Evolutionary conservation across 2,888 invertebrate genomes (phyloP), one percentile per base, ranked within the genome.

Genomic region (Tanytarsus gracilentus): DNA sequence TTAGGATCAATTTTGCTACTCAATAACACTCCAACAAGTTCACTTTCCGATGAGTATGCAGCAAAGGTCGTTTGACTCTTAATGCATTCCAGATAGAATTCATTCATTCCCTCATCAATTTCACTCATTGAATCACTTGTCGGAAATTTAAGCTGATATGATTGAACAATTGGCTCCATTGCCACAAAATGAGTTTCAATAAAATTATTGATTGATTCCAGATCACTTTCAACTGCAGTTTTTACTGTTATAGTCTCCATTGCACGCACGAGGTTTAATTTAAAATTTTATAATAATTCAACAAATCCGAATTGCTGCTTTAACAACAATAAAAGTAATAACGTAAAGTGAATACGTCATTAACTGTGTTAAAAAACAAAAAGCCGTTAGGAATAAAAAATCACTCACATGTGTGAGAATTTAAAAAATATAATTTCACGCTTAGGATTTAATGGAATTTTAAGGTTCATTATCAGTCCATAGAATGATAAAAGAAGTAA

Each of bases 381-480:
- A n/a, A n/a, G n/a, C n/a, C n/a, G n/a, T n/a, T n/a, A n/a, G n/a
- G n/a, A n/a, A n/a, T n/a, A n/a, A n/a, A n/a, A n/a, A n/a, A n/a
- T n/a, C 3, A 33, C 3, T 33, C n/a, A 5, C 6, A 11, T 33
- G 3, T n/a, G 3, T 11, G 33, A 33, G n/a, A 33, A 11, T 33
- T 33, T 33, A 33, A 14, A n/a, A 27, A 52, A 52, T 33, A 29
- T 52, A 52, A 8, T 52, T 52, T 52, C 52, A 29, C 27, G n/a
- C n/a, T n/a, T n/a, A n/a, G n/a, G n/a, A n/a, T n/a, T n/a, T n/a
- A n/a, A n/a, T n/a, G n/a, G n/a, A n/a, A n/a, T n/a, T n/a, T n/a
- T n/a, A n/a, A n/a, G n/a, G n/a, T 52, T 30, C 52, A 52, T 52
- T 52, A 52, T 52, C 30, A 33, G 26, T 30, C 6, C 30, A 52